Conservation (phyloP, 1,140 invertebrate genomes). For the Aphelinus atriplicis region DNA sequence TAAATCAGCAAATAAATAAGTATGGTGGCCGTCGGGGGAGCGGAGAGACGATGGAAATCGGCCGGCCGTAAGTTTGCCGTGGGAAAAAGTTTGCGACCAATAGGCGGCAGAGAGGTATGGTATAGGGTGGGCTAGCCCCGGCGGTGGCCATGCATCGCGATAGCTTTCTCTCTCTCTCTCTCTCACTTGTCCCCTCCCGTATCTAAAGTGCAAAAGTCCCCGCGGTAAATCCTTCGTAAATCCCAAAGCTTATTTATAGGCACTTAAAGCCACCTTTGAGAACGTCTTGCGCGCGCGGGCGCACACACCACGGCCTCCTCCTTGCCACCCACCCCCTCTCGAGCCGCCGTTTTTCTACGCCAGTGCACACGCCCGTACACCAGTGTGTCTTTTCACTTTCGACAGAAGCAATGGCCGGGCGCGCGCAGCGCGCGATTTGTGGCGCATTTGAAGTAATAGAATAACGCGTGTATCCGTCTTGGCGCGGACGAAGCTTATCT, state of each 20-base stretch:
- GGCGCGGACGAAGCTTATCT: too few species aligned
- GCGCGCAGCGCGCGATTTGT: not conserved
- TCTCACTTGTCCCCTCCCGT: constrained; percentile 27
- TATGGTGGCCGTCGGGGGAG: constrained; percentile 3
- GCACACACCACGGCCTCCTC: constrained; percentile 18
- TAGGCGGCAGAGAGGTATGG: constrained; percentile 26
- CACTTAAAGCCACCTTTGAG: constrained; percentile 50
- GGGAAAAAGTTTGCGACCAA: constrained; percentile 41
- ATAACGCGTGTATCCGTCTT: not conserved
- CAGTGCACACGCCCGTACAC: too few species aligned
- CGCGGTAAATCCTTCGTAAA: constrained; percentile 45
- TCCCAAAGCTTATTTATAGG: constrained; percentile 49
- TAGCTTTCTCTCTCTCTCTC: constrained; percentile 10
- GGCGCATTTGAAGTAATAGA: constrained; percentile 6
- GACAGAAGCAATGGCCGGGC: constrained; percentile 4
- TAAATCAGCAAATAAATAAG: constrained; percentile 23
- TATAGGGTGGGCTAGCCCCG: constrained; percentile 41
- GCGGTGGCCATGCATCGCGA: constrained; percentile 21
- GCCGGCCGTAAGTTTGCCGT: constrained; percentile 33
- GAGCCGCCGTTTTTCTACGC: too few species aligned
- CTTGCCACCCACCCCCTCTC: too few species aligned
- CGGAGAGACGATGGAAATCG: not conserved
- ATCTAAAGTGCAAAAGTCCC: constrained; percentile 53
- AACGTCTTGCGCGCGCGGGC: constrained; percentile 40
- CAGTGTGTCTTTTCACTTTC: constrained; percentile 8